Evolutionary conservation across 2,113 vertebrate genomes (phyloP).

Genomic region (Centropus bengalensis): DNA sequence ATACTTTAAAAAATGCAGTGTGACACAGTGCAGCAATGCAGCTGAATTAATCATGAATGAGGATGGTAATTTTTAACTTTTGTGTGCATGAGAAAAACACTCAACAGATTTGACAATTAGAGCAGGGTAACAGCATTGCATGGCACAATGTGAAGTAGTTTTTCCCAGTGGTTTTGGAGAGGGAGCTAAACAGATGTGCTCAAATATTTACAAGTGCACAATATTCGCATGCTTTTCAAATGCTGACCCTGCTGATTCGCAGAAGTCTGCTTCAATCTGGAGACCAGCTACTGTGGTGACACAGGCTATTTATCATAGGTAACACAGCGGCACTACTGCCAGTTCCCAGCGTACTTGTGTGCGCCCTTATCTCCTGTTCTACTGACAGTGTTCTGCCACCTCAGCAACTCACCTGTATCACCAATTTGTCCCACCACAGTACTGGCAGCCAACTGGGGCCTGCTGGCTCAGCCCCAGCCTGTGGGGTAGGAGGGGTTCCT

Average conservation of each 20-base stretch:
- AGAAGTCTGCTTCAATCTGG: constrained; percentile 70
- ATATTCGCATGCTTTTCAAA: constrained; percentile 76
- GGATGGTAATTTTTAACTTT: constrained; percentile 76
- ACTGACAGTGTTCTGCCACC: background rate
- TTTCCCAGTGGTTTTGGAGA: constrained; percentile 74
- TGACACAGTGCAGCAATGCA: constrained; percentile 71
- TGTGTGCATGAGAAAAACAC: constrained; percentile 76
- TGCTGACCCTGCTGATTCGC: constrained; percentile 71
- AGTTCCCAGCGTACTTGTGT: background rate
- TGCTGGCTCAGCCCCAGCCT: background rate
- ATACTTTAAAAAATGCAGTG: constrained; percentile 76
- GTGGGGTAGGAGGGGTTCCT: background rate
- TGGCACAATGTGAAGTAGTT: constrained; percentile 68
- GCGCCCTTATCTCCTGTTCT: background rate
- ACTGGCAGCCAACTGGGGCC: background rate
- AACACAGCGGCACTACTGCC: background rate
- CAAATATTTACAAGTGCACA: constrained; percentile 81
- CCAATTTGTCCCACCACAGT: background rate
- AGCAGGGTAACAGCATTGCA: constrained; percentile 67
- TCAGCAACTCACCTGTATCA: background rate
- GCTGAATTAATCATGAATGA: constrained; percentile 80
- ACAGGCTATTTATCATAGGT: constrained; percentile 45
- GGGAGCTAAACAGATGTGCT: constrained; percentile 79
- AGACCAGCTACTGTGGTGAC: constrained; percentile 44
- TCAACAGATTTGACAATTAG: constrained; percentile 78